Evolutionary conservation across 2,888 invertebrate genomes (phyloP).

Genomic region (Nebria salina): DNA sequence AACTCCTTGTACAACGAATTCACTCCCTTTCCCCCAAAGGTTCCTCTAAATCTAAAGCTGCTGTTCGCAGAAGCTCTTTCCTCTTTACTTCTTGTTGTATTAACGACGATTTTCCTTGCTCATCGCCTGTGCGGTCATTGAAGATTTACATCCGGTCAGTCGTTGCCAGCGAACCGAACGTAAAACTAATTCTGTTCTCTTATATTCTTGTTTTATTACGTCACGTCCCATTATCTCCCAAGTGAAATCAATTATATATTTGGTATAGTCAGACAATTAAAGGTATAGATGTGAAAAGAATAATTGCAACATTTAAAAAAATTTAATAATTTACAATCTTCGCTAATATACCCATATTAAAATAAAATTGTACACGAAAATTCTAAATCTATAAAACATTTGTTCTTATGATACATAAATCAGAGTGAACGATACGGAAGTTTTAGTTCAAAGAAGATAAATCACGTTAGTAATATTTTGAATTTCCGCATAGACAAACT

Average conservation of each 20-base stretch:
- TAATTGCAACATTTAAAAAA: too few relatives aligned
- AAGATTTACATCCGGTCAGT: slow-evolving; percentile 21
- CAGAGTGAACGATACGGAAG: neutral
- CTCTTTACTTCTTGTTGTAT: neutral
- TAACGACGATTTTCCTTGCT: neutral
- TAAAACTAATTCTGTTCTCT: neutral
- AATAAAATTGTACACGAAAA: neutral
- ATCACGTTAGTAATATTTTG: slow-evolving; percentile 9
- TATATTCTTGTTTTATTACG: neutral
- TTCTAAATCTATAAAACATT: neutral
- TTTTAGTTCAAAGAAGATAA: slow-evolving; percentile 1
- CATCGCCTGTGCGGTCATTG: neutral
- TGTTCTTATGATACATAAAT: neutral
- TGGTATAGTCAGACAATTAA: neutral
- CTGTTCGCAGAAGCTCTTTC: slow-evolving; percentile 4
- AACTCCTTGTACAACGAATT: slow-evolving; percentile 10
- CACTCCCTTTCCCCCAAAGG: neutral
- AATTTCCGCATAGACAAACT: neutral
- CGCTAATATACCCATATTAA: neutral
- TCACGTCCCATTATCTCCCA: neutral
- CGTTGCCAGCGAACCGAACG: neutral
- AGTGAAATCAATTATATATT: neutral
- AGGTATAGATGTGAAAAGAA: too few relatives aligned
- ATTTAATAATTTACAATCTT: too few relatives aligned
- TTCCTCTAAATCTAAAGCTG: neutral